phyloP scores from a whole-genome alignment of 2,888 invertebrate genomes.

The Automeris io region DNA sequence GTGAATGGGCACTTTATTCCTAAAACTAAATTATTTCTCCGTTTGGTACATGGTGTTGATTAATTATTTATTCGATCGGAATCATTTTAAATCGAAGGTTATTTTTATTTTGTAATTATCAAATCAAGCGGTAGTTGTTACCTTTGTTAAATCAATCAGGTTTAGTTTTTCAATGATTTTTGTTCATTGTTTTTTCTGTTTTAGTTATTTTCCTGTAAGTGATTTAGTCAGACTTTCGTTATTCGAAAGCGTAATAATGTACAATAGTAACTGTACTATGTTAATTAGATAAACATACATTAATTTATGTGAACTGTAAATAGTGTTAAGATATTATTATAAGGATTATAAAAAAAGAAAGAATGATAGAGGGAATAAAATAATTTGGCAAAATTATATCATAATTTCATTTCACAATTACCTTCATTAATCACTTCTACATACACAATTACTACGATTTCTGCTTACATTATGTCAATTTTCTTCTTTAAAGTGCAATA shows the following conservation, averaged over 20 bases:
- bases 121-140: slow-evolving; percentile 52
- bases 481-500: no score
- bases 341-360: slow-evolving; percentile 70
- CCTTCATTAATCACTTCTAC: neutral
- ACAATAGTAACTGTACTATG: slow-evolving; percentile 68
- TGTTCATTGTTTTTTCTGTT: slow-evolving; percentile 8
- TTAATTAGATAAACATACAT: slow-evolving; percentile 68
- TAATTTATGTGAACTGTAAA: slow-evolving; percentile 76
- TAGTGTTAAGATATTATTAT: slow-evolving; percentile 62
- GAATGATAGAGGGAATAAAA: slow-evolving; percentile 73
- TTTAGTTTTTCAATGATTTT: slow-evolving; percentile 19
- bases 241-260: slow-evolving; percentile 60
- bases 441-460: neutral
- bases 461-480: no score
- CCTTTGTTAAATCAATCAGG: slow-evolving; percentile 38
- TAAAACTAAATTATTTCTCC: slow-evolving; percentile 56
- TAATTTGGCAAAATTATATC: slow-evolving; percentile 49
- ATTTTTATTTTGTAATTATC: slow-evolving; percentile 23
- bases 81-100: slow-evolving; percentile 30
- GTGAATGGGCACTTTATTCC: slow-evolving; percentile 52
- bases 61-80: slow-evolving; percentile 45
- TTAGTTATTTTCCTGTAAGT: slow-evolving; percentile 10
- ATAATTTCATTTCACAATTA: slow-evolving; percentile 36
- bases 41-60: slow-evolving; percentile 72
- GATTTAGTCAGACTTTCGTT: slow-evolving; percentile 56